Evolutionary conservation across 2,888 invertebrate genomes (phyloP), one percentile per base, ranked within the genome.

Genomic region (Timandra comae): DNA sequence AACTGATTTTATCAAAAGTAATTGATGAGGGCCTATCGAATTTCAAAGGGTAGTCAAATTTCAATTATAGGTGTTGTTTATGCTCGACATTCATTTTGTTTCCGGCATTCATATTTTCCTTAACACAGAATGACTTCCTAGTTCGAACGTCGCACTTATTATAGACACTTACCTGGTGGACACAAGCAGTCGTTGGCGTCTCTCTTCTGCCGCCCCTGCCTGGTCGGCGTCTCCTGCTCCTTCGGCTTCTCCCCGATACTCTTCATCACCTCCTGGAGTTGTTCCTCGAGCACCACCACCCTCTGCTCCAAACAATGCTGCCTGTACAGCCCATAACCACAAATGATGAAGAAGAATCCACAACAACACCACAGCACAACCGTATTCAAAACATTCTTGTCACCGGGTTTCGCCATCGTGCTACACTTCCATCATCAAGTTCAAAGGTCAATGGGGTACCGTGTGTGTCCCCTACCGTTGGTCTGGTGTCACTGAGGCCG

Each of bases 291-390:
- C 50, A 61, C 64, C 48, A 66, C 41, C 36, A 85, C 63, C 30
- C 84, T 61, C 44, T 70, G 66, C 62, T 84, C 82, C 58, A 84
- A 36, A 24, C 65, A 52, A 38, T 81, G 80, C 57, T 82, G 82
- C 30, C 77, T 59, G 46, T 75, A 76, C 52, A 81, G 42, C 42
- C 75, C 68, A 42, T 75, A 79, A 34, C 80, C 82, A 56, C 75
- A 74, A 32, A 73, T 46, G 11, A 73, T 49, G 42, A 80, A 54
- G 45, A 74, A 63, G 47, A 79, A 69, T 55, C 72, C 76, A 70
- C 75, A 78, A 53, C 72, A 66, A 63, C 76, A 73, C 79, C 79
- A 78, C 47, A 78, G 46, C 71, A 84, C 80, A 45, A 74, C 78
- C 63, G 71, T 64, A 63, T 78, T 74, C 33, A 76, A 55, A 41